Base-by-base conservation (phyloP, 1,140 invertebrate genomes). In the Drosophila littoralis region DNA sequence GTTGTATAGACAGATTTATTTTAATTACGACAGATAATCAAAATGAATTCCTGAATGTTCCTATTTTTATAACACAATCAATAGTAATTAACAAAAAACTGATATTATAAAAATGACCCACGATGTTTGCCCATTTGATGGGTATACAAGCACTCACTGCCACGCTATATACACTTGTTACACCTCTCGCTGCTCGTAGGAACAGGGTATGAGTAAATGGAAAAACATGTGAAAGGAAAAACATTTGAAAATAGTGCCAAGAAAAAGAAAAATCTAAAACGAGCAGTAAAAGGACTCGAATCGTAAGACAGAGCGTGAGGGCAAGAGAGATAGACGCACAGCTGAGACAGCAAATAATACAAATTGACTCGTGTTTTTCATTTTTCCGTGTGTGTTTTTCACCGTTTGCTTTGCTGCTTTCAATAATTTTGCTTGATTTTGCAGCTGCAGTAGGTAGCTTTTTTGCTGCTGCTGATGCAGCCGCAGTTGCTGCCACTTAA, bases 361-460 rank as follows among this genome's bases (percentile, higher is more conserved):
- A 86, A 86, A 86, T 86, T 86, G 82, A 86, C 82, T 86, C 58
- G 72, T 86, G 82, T 86, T 86, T 86, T 81, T 86, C 83, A 86
- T 81, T 86, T 86, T 68, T 71, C 66, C 45, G 61, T 81, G 57
- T 73, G 54, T 45, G 61, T 71, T 86, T 79, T 63, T 55, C 28
- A 48, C 35, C 36, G 51, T 69, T 61, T 74, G 58, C 61, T 67
- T 65, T 54, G 45, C 35, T 70, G 78, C 60, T 69, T 86, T 79
- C 77, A 86, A 86, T 85, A 85, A 79, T 86, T 86, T 76, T 71
- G 55, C 51, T 48, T 61, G 70, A 70, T 42, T 75, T 58, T 75
- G 81, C 58, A 75, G 64, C 67, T 77, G 46, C 64, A 71, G 38
- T 43, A 32, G 22, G 32, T 75, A 3, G 51, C 55, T 65, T 61